Evolutionary conservation across 2,113 vertebrate species (phyloP).

Genomic region (Zosterops borbonicus): DNA sequence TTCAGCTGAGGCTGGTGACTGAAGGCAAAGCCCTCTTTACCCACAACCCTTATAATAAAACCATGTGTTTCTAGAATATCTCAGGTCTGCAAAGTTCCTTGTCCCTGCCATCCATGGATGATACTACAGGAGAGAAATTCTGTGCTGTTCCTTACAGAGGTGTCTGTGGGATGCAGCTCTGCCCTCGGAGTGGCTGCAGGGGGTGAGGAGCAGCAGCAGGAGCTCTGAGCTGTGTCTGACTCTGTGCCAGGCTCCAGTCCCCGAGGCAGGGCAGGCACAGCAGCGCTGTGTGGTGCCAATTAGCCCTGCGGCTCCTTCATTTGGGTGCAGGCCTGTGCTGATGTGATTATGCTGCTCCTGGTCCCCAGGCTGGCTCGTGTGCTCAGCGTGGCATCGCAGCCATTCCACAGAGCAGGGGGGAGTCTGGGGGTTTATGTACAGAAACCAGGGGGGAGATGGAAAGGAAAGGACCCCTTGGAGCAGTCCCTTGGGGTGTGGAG

Average conservation of each 20-base stretch:
- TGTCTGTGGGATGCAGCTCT: background rate
- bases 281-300: background rate
- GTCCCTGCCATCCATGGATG: no score
- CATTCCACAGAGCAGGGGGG: background rate
- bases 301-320: background rate
- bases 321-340: background rate
- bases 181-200: background rate
- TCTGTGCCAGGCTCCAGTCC: background rate
- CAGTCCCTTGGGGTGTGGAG: background rate
- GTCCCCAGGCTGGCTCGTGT: background rate
- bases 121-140: background rate
- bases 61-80: no score
- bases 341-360: background rate
- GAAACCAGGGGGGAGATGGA: background rate
- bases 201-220: background rate
- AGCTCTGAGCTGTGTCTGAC: background rate
- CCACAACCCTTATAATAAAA: no score
- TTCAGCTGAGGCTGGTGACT: no score
- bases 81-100: no score
- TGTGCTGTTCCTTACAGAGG: background rate
- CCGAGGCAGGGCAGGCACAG: background rate
- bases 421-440: fast-evolving
- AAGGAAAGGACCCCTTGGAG: background rate
- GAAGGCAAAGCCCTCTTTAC: no score
- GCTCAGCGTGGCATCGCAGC: fast-evolving